These are phyloP conservation scores for Drosophila tropicalis DNA, from an alignment of 1,140 invertebrate species.

Conservation along the genomic window DNA sequence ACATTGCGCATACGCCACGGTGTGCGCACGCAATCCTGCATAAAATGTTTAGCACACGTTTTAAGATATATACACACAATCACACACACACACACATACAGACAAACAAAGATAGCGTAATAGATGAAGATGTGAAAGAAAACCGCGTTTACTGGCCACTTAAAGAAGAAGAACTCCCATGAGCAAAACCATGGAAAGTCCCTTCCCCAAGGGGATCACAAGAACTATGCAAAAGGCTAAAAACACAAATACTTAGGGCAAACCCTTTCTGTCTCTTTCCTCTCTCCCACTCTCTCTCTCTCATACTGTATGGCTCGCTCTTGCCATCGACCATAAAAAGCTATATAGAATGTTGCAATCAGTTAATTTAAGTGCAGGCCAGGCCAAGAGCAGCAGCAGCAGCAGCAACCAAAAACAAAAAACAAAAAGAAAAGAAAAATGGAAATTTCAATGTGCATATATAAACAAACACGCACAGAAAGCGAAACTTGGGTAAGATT, in stretches of 20 bases:
- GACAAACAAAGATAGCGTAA: conserved; percentile 1
- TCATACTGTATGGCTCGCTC: background rate
- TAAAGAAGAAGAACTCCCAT: conserved; percentile 69
- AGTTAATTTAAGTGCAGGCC: conserved; percentile 80
- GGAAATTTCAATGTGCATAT: conserved; percentile 75
- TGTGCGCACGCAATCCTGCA: conserved; percentile 65
- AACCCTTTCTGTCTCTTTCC: background rate
- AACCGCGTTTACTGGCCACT: conserved; percentile 74
- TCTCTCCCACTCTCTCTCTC: background rate
- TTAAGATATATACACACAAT: conserved; percentile 1
- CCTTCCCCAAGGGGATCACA: conserved; percentile 11
- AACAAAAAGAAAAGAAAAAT: conserved; percentile 52
- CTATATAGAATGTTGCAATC: conserved; percentile 79
- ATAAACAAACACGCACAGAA: conserved; percentile 73
- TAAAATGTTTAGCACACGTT: conserved; percentile 56
- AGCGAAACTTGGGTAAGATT: conserved; percentile 15
- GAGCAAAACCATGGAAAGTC: conserved; percentile 32
- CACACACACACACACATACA: conserved; percentile 1
- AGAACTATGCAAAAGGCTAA: conserved; percentile 59
- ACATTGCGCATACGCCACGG: conserved; percentile 74
- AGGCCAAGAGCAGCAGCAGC: conserved; percentile 39
- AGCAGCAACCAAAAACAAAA: conserved; percentile 22
- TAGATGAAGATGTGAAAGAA: conserved; percentile 26
- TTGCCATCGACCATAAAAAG: conserved; percentile 64
- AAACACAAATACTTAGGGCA: conserved; percentile 40